Evolutionary conservation across 2,113 vertebrate genomes (phyloP).

Genomic region (Pelvicachromis taeniatus): DNA sequence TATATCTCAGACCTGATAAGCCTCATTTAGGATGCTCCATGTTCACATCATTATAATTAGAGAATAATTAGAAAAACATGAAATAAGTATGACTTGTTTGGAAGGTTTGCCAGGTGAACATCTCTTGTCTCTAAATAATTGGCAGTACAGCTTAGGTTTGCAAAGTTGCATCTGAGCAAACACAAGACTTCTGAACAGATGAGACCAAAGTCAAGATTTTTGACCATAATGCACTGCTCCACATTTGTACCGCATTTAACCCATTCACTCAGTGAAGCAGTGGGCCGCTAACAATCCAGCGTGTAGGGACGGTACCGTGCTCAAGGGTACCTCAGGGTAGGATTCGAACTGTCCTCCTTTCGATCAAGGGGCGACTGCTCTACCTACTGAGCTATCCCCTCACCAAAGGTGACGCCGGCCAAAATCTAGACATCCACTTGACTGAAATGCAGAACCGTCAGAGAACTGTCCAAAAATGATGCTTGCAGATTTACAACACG

Average conservation of each 20-base stretch:
- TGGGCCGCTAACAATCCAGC: no score
- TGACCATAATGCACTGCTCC: background rate
- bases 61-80: background rate
- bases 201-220: background rate
- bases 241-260: no score
- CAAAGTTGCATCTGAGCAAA: background rate
- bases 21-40: background rate
- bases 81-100: background rate
- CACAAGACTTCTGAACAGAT: background rate
- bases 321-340: no score
- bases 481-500: background rate
- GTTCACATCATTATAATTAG: background rate
- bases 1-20: background rate
- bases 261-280: no score
- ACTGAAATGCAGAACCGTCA: background rate
- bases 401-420: background rate
- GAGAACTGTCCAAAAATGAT: background rate
- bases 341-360: no score
- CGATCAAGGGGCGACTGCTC: no score
- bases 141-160: background rate
- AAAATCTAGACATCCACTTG: background rate
- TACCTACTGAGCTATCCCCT: no score
- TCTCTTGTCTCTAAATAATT: background rate
- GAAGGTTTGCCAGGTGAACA: background rate
- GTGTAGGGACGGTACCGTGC: no score